A percentile compares a stretch with the other conserved stretches of the same genome.
Conservation (phyloP, 2,888 invertebrate species). For the Mythimna pallens region DNA sequence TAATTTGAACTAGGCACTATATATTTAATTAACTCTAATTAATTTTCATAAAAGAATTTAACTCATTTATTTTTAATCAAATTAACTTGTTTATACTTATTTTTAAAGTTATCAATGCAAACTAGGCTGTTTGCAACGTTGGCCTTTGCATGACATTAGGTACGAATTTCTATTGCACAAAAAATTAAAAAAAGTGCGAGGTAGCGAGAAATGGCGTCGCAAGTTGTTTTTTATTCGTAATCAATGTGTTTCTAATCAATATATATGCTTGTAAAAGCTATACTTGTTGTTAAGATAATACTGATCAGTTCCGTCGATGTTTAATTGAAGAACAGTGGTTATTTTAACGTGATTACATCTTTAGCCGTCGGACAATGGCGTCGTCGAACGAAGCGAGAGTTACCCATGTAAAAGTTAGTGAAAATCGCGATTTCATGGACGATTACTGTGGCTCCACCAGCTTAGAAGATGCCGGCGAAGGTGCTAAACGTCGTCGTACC, state of each 20-base stretch:
- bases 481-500: conserved; percentile 85
- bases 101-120: conserved; percentile 1
- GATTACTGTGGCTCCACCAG: conserved; percentile 77
- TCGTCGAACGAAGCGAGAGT: conserved; percentile 85
- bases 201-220: conserved; percentile 89
- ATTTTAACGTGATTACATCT: conserved; percentile 78
- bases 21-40: neutral
- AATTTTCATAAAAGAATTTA: neutral
- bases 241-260: conserved; percentile 84
- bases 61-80: too few species aligned
- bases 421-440: conserved; percentile 81
- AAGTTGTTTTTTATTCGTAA: conserved; percentile 88
- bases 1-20: neutral
- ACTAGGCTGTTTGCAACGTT: conserved; percentile 65
- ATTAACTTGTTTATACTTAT: neutral
- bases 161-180: conserved; percentile 72
- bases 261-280: conserved; percentile 71
- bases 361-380: conserved; percentile 88
- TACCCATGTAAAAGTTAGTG: conserved; percentile 87
- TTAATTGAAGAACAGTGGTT: conserved; percentile 80
- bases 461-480: conserved; percentile 84
- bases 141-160: conserved; percentile 69
- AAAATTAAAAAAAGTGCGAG: conserved; percentile 80
- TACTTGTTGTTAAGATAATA: conserved; percentile 73
- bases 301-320: conserved; percentile 74